phyloP scores from a whole-genome alignment of 2,888 invertebrate genomes.

The Drosophila aldrichi region DNA sequence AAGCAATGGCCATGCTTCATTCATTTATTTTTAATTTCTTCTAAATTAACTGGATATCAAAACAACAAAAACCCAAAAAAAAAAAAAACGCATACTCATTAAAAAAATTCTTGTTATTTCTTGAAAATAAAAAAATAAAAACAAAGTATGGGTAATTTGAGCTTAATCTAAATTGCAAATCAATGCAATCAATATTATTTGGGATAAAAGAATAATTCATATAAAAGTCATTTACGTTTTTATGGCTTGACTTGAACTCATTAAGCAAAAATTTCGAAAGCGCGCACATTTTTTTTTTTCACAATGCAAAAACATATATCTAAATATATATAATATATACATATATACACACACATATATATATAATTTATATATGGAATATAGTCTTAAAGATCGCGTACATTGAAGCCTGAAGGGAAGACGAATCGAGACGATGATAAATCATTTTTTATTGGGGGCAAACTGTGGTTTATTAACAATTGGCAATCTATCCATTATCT shows the following conservation, averaged over 20 bases:
- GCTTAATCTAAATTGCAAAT: background rate
- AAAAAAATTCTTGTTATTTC: background rate
- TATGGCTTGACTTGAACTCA: constrained; percentile 50
- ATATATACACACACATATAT: constrained; percentile 40
- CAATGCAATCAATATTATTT: constrained; percentile 4
- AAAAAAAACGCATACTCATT: background rate
- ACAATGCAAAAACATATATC: background rate
- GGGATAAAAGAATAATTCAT: constrained; percentile 12
- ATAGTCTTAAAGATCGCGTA: constrained; percentile 3
- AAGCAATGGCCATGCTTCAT: background rate
- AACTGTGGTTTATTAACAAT: constrained; percentile 46
- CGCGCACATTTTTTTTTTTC: constrained; percentile 18
- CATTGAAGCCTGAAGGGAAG: constrained; percentile 4
- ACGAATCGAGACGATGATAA: constrained; percentile 56
- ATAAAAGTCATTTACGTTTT: constrained; percentile 14
- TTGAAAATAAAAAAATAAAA: no score
- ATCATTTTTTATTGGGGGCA: constrained; percentile 73
- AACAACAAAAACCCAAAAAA: no score
- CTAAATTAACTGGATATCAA: background rate
- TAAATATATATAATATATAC: constrained; percentile 1
- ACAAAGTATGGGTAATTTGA: constrained; percentile 2
- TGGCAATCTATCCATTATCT: constrained; percentile 43
- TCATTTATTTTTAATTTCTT: background rate
- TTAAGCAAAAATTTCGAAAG: constrained; percentile 44
- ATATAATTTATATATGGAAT: background rate